Evolutionary conservation across 1,140 invertebrate genomes (phyloP).

Genomic region (Subanguina moxae): DNA sequence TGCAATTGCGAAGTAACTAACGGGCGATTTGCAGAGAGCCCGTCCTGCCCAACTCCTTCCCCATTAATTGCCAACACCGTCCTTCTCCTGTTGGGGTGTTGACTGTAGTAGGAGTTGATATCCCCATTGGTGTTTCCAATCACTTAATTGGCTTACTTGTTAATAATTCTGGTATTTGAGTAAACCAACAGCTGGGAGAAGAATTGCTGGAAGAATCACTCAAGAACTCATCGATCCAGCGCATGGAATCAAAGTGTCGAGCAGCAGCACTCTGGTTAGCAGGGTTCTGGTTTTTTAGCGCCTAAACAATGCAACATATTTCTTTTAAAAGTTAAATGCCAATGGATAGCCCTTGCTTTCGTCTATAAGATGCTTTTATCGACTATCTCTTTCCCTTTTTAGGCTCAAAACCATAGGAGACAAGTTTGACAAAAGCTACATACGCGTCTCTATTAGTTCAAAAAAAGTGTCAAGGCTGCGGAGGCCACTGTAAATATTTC

Average conservation of each 20-base stretch:
- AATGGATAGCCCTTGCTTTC: too few relatives aligned
- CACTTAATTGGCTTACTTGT: background rate
- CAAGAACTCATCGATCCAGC: constrained; percentile 40
- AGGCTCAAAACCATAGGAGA: too few relatives aligned
- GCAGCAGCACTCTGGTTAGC: constrained; percentile 21
- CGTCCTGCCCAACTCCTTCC: background rate
- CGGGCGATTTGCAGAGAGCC: background rate
- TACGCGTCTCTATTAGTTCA: too few relatives aligned
- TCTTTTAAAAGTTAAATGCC: too few relatives aligned
- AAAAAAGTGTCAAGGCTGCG: too few relatives aligned
- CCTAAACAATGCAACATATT: background rate
- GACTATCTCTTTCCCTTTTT: too few relatives aligned
- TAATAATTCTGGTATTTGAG: background rate
- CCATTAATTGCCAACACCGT: background rate
- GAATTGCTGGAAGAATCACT: constrained; percentile 17
- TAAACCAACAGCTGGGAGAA: background rate
- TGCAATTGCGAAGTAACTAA: too few relatives aligned
- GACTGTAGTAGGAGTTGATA: background rate
- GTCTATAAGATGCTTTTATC: too few relatives aligned
- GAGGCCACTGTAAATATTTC: too few relatives aligned
- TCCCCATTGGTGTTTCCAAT: background rate
- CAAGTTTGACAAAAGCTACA: too few relatives aligned
- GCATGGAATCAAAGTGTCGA: constrained; percentile 35
- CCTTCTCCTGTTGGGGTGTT: background rate
- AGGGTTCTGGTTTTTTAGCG: constrained; percentile 8